Evolutionary conservation across 2,113 vertebrate genomes (phyloP), one percentile per base, ranked within the genome.

Genomic region (Artemisiospiza belli): DNA sequence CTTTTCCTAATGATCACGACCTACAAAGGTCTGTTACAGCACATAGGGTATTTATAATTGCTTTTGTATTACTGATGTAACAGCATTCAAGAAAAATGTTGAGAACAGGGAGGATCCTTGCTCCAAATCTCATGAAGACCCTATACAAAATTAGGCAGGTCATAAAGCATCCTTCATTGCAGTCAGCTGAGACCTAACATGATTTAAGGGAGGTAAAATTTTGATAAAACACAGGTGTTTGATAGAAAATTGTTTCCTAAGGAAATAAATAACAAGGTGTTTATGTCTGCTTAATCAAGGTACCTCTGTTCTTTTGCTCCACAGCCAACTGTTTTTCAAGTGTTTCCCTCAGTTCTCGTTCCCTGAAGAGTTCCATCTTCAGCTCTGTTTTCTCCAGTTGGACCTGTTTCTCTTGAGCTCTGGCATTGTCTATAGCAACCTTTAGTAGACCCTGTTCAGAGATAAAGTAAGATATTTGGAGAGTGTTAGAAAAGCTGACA

Each of bases 281-380:
- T 89, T 73, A 58, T 85, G 62, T 55, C 47, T 85, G 43, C 39
- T 92, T 74, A 76, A 87, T 61, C 62, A 43, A 96, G 86, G 87
- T 98, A 99, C 99, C 99, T 99, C 99, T 99, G 96, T 99, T 99
- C 98, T 99, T 99, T 97, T 99, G 99, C 94, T 99, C 99, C 97
- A 99, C 98, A 81, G 99, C 99, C 98, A 99, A 97, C 97, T 99
- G 99, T 92, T 99, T 99, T 98, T 99, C 99, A 97, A 99, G 98
- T 43, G 99, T 99, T 98, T 99, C 99, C 95, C 99, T 98, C 95
- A 99, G 98, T 98, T 99, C 99, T 97, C 99, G 95, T 98, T 99
- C 99, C 97, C 99, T 98, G 98, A 99, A 99, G 96, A 99, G 98
- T 97, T 99, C 99, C 99, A 99, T 99, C 98, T 99, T 99, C 97